Base-by-base conservation (phyloP, 2,797 vertebrate genomes). In the Enteromius viviparus region DNA sequence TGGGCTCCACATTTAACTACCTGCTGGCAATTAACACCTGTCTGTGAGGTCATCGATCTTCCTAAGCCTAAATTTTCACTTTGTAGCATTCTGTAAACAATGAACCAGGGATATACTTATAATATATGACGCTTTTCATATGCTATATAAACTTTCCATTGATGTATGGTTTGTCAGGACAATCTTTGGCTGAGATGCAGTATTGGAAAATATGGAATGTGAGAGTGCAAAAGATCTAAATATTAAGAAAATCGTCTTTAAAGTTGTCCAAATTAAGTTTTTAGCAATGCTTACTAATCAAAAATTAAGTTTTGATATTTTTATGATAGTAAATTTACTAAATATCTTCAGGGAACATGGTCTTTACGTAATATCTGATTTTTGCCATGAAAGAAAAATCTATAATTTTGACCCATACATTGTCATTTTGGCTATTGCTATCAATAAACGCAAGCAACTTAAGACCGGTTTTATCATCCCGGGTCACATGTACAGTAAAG, bases 21-120 rank as follows among this genome's bases (percentile, higher is more conserved):
- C n/a, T 15, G 64, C 72, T 82, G 76, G 53, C 79, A 88, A 88
- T 88, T 87, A 87, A 86, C 82, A 84, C 79, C 78, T 69, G 53
- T 60, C 79, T 84, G 82, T 81, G 60, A 86, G 74, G 72, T 81
- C 80, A 81, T 82, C 65, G 64, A 32, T 85, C 80, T 58, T 82
- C 29, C 42, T 26, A 26, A 65, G 76, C 58, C 81, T 80, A 74
- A 71, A 64, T 23, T 26, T 76, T 65, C 70, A 40, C 53, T 70
- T 80, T 66, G 17, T 45, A 58, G 66, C 42, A 60, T 37, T 26
- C 47, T 62, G 76, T 70, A 76, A 29, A 51, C 29, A 1, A 26
- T 37, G 29, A 42, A 85, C 5, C 47, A 60, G 64, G 75, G 51
- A 34, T 21, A 47, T 47, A 47, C 12, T 47, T 47, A 47, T 47